These are phyloP conservation scores for Phocoena phocoena DNA, from an alignment of 2,113 vertebrate species.

Conservation along the genomic window DNA sequence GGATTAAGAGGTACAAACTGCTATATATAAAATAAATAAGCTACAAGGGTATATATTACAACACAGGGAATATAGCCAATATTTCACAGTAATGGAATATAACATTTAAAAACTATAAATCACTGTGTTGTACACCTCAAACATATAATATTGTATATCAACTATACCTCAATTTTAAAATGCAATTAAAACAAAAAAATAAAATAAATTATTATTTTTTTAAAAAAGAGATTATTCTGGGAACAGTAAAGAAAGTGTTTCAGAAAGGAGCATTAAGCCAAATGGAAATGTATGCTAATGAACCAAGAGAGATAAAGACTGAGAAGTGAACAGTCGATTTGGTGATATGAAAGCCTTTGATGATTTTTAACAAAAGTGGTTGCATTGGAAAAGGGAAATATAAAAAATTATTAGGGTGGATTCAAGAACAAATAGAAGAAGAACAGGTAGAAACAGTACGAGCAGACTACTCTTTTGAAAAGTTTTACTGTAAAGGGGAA, in stretches of 20 bases:
- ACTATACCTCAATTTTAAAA: no score
- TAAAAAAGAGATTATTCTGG: neutral
- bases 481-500: neutral
- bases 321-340: neutral
- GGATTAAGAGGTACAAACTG: no score
- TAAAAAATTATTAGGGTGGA: neutral
- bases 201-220: no score
- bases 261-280: neutral
- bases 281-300: neutral
- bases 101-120: no score
- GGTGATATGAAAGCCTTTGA: neutral
- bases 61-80: no score
- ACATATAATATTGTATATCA: no score
- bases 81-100: no score
- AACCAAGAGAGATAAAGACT: neutral
- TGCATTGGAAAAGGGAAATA: neutral
- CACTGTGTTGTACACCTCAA: no score
- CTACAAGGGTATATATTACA: no score
- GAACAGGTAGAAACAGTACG: neutral
- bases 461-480: neutral
- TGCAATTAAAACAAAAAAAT: no score
- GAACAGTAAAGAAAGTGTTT: neutral
- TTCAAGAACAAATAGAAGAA: neutral
- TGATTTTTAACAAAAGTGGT: neutral
- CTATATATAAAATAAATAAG: no score